Base-by-base conservation (phyloP, 2,888 invertebrate genomes). In the Argyresthia goedartella region DNA sequence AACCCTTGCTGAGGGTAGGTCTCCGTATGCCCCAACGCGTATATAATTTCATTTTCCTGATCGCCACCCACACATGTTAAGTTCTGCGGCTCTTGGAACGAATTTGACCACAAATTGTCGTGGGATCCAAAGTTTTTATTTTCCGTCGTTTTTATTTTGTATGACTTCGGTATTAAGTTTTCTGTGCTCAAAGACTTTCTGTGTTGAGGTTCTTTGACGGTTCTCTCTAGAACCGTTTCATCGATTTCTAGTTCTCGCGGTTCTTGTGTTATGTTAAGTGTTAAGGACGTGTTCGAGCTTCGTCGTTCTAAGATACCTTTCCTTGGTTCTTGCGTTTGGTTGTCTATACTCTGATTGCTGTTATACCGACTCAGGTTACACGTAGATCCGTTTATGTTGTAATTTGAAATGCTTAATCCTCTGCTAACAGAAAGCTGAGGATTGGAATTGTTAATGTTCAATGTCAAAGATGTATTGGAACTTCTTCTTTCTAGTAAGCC, bases 401-500 rank as follows among this genome's bases (percentile, higher is more conserved):
- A 87, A 59, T 88, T 88, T 0, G 88, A 88, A 10, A 88, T 72
- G 54, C 87, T 88, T 0, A 88, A 62, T 0, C 77, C 81, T 53
- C 80, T 64, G 52, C 84, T 88, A 0, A 73, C 75, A 1, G 90
- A 87, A 33, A 87, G 58, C 53, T 86, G 87, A 0, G 85, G 80
- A 53, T 82, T 85, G 0, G 84, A 81, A 25, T 66, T 81, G 53
- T 84, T 86, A 8, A 87, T 86, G 54, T 94, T 95, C 16, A 97
- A 90, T 0, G 96, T 96, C 1, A 97, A 81, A 53, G 96, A 96
- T 0, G 96, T 95, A 69, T 95, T 97, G 1, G 96, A 97, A 50
- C 96, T 96, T 52, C 97, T 88, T 33, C 97, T 89, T 69, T 95
- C 95, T 6, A 95, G 77, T 1, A 95, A 76, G 8, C 95, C 93